These are phyloP conservation scores for Galbula dea DNA, from an alignment of 2,113 vertebrate genomes.

Conservation along the genomic window DNA sequence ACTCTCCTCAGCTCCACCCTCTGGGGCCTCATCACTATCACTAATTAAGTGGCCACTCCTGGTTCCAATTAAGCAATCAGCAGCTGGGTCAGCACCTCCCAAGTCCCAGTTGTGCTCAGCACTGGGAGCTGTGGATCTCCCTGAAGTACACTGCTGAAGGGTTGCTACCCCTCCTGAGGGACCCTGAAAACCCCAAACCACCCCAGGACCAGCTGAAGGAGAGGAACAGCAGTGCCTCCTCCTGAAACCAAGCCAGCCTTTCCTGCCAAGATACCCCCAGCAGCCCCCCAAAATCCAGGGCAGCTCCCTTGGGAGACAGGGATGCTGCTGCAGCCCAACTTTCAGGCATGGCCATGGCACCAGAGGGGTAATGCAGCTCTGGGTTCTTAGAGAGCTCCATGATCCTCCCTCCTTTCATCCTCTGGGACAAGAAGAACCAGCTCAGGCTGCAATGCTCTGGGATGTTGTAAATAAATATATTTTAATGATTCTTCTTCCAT, in stretches of 20 bases:
- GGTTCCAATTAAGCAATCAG: not conserved
- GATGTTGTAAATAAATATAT: constrained; percentile 72
- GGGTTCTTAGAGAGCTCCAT: rapidly evolving
- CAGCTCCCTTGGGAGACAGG: not conserved
- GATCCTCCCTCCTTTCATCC: not conserved
- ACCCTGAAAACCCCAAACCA: not conserved
- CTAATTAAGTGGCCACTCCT: not conserved
- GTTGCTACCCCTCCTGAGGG: not conserved
- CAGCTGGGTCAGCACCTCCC: not conserved
- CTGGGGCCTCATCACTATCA: not conserved
- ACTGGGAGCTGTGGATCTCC: not conserved
- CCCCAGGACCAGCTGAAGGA: rapidly evolving
- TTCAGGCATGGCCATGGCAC: not conserved
- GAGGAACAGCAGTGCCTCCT: not conserved
- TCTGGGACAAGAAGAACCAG: not conserved
- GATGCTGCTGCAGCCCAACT: not conserved
- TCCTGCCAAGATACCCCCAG: not conserved
- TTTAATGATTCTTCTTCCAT: constrained; percentile 70
- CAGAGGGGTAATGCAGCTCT: rapidly evolving
- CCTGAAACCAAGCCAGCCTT: not conserved
- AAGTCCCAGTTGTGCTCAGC: not conserved
- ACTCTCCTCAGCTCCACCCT: not conserved
- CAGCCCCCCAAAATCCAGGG: not conserved
- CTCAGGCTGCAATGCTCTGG: not conserved
- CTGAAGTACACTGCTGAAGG: rapidly evolving